Conservation (phyloP, 2,888 invertebrate species). For the Torymus texanus region DNA sequence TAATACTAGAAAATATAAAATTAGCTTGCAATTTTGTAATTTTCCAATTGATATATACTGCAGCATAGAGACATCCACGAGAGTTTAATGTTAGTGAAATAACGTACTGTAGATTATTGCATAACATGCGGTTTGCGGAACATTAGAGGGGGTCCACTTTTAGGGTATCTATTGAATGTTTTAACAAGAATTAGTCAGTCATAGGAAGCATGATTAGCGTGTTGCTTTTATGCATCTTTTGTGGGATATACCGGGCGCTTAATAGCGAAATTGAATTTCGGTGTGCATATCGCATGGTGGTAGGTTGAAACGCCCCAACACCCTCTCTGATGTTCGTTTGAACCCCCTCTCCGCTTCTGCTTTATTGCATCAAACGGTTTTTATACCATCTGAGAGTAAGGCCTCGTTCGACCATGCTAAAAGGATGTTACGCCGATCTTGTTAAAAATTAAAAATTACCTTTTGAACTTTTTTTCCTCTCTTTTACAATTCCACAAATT, state of each 20-base stretch:
- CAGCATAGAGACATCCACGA: too few relatives aligned
- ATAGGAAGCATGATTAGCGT: constrained; percentile 14
- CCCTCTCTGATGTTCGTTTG: constrained; percentile 47
- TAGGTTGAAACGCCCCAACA: constrained; percentile 38
- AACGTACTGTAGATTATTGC: too few relatives aligned
- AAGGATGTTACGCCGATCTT: constrained; percentile 33
- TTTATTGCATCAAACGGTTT: constrained; percentile 41
- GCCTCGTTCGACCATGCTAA: neutral
- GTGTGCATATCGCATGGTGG: constrained; percentile 32
- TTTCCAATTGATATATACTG: too few relatives aligned
- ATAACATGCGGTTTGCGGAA: too few relatives aligned
- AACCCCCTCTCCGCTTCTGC: constrained; percentile 5
- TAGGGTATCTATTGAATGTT: constrained; percentile 30
- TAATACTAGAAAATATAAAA: too few relatives aligned
- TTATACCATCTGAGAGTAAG: constrained; percentile 25
- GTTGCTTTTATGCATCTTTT: constrained; percentile 44
- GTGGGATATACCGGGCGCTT: constrained; percentile 28
- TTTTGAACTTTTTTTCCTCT: neutral
- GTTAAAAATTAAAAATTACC: neutral
- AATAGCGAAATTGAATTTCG: constrained; percentile 51
- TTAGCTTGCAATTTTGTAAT: too few relatives aligned
- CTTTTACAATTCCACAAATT: neutral
- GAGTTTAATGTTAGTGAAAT: too few relatives aligned
- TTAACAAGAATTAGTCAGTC: constrained; percentile 38
- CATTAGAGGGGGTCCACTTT: neutral